Conservation (phyloP, 1,140 invertebrate genomes). For the Globodera rostochiensis region DNA sequence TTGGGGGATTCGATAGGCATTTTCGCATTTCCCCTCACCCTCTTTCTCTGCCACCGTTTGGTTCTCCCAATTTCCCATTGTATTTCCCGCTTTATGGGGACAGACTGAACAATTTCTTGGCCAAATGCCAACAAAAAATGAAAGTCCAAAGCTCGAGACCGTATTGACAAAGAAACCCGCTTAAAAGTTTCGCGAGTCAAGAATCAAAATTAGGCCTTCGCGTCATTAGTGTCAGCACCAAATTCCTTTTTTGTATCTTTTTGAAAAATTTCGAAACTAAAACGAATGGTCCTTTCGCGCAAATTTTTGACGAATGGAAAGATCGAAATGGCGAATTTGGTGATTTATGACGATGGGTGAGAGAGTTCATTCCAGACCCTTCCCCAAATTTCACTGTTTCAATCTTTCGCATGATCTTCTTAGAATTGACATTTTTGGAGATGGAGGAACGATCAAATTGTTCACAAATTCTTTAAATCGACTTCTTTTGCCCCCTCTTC, state of each 20-base stretch:
- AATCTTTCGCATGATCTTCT: constrained; percentile 2
- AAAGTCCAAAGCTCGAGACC: too few relatives aligned
- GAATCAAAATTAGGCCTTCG: too few relatives aligned
- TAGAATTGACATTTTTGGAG: not conserved
- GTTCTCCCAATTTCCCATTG: not conserved
- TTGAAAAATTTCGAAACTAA: not conserved
- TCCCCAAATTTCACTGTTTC: not conserved
- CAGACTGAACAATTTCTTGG: not conserved
- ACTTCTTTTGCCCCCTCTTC: not conserved
- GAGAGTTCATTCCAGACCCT: not conserved
- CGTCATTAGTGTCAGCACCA: too few relatives aligned
- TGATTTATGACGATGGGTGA: not conserved
- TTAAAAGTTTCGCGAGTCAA: too few relatives aligned
- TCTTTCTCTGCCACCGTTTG: not conserved
- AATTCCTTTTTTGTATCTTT: not conserved
- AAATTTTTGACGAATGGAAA: not conserved
- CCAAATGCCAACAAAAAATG: not conserved
- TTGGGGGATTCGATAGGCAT: not conserved
- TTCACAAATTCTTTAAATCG: not conserved
- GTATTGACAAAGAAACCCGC: too few relatives aligned
- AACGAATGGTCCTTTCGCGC: not conserved
- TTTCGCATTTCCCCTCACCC: not conserved
- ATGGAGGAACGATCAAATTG: not conserved
- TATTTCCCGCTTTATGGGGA: not conserved
- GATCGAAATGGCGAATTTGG: not conserved